A percentile compares a stretch with the other conserved stretches of the same genome.
phyloP scores from a whole-genome alignment of 2,888 invertebrate species.

The Litoditis marina region DNA sequence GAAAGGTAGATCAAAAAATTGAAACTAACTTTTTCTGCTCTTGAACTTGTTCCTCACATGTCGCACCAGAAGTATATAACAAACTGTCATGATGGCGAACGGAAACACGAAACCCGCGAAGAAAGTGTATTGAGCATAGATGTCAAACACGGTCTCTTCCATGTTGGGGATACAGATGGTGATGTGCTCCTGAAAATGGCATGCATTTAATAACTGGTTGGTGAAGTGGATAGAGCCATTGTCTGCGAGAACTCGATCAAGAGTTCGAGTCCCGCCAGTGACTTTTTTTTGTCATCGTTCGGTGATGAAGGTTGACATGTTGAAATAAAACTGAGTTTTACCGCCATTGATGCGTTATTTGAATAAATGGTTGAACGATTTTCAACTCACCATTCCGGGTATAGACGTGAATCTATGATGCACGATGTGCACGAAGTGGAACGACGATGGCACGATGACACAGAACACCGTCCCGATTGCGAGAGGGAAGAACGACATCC shows the following conservation, averaged over 20 bases:
- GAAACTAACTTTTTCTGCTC: constrained; percentile 23
- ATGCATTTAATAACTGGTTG: constrained; percentile 29
- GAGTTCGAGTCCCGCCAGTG: background rate
- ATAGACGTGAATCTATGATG: constrained; percentile 12
- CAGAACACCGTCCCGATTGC: constrained; percentile 34
- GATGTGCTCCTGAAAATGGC: constrained; percentile 10
- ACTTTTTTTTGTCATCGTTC: too few relatives aligned
- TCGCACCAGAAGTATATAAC: constrained; percentile 51
- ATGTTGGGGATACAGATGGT: constrained; percentile 31
- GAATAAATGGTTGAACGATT: background rate
- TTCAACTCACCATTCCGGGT: constrained; percentile 3
- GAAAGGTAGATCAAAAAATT: too few relatives aligned
- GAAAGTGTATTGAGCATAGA: constrained; percentile 50
- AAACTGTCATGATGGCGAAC: constrained; percentile 49
- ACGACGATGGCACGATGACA: constrained; percentile 36
- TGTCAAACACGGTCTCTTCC: constrained; percentile 31
- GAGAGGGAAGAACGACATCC: constrained; percentile 42
- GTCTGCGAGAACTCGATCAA: background rate
- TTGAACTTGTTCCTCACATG: constrained; percentile 50
- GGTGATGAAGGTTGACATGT: too few relatives aligned
- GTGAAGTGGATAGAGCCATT: background rate
- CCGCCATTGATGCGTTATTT: too few relatives aligned
- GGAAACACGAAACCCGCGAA: constrained; percentile 45
- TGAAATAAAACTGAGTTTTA: too few relatives aligned
- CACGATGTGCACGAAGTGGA: constrained; percentile 36